Evolutionary conservation across 53 echinoderm and acorn worm species (phyloP).

Genomic region (Antedon mediterranea): DNA sequence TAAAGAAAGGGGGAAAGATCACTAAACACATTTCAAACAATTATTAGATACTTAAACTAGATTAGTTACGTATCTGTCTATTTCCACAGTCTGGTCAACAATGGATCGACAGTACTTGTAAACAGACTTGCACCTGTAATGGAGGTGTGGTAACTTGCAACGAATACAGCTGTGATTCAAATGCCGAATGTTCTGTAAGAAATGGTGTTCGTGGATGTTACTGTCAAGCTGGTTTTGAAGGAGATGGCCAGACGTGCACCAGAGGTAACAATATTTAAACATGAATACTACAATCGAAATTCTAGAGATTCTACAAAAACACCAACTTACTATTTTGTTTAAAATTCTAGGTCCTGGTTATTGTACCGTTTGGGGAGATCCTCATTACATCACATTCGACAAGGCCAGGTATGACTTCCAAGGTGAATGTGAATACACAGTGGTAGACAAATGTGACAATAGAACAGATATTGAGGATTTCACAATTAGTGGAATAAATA

Average conservation of each 20-base stretch:
- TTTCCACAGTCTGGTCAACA: conserved; percentile 25
- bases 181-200: conserved; percentile 31
- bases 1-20: no score
- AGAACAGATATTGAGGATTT: conserved; percentile 14
- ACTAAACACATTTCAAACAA: neutral
- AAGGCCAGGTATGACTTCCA: conserved; percentile 36
- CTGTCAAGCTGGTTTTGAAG: conserved; percentile 33
- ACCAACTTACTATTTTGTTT: no score
- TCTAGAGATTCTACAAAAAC: no score
- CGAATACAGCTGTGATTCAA: conserved; percentile 17
- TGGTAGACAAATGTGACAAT: conserved; percentile 22
- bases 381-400: conserved; percentile 58
- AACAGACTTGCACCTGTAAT: conserved; percentile 25
- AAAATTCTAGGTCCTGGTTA: conserved; percentile 20
- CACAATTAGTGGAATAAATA: conserved; percentile 37
- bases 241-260: conserved; percentile 19
- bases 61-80: neutral
- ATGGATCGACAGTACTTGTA: conserved; percentile 24
- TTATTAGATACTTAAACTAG: no score
- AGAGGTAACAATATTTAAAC: conserved; percentile 23
- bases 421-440: conserved; percentile 40
- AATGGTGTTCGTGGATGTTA: conserved; percentile 51
- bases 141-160: conserved; percentile 15
- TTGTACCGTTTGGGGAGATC: conserved; percentile 65
- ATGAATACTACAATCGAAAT: neutral